Evolutionary conservation across 2,888 invertebrate species (phyloP), one percentile per base, ranked within the genome.

Genomic region (Ormyrus nitidulus): DNA sequence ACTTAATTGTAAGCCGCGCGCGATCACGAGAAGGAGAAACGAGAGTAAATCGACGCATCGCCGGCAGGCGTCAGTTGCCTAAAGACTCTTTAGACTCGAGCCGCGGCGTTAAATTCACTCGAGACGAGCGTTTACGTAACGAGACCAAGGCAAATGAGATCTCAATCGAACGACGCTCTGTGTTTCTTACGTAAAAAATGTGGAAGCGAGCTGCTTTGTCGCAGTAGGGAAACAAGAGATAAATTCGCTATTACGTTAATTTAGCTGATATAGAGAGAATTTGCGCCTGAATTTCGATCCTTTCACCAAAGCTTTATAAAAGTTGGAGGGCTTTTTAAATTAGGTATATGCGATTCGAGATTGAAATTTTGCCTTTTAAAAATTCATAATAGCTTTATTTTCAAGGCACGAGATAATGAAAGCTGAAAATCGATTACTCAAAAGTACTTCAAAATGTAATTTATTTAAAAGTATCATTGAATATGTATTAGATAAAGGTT

Each of bases 101-200:
- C 1, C 19, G 34, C 9, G 73, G 58, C 11, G 54, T 48, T 72
- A 54, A 59, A 66, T 66, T 59, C 44, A 65, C 19, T 56, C 44
- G 48, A 34, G 46, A 0, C 3, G 61, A 49, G 34, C 34, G 13
- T 77, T 72, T 72, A 77, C 77, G 66, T 77, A 77, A 77, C 51
- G 53, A 77, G 66, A 65, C 71, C 71, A 71, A 72, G 59, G 65
- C 58, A 59, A 72, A 72, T 72, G 59, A 72, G 77, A 77, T 72
- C 13, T 61, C 54, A 61, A 61, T 68, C 77, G 65, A 10, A 46
- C 46, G 70, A 56, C 53, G 10, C 48, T 64, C 51, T 6, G n/a
- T 64, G 44, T 58, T 70, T 70, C 51, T 74, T 53, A 58, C 70
- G 65, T 76, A 71, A 76, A 66, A 66, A 58, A 65, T 61, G 13